These are phyloP conservation scores for Sus scrofa DNA, from an alignment of 2,113 vertebrate species.

Conservation along the genomic window T2T-Sscrofa CM000813.6:118558501-118559000, in stretches of 20 bases:
- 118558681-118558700: not conserved
- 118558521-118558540: not conserved
- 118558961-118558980: not conserved
- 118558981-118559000: not conserved
- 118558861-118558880: not conserved
- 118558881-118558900: not conserved
- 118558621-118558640: not conserved
- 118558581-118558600: not conserved
- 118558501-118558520: not conserved
- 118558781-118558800: not conserved
- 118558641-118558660: not conserved
- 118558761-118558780: not conserved
- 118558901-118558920: not conserved
- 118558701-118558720: not conserved
- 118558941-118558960: not conserved
- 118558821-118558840: not conserved
- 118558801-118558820: not conserved
- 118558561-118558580: not conserved
- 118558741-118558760: not conserved
- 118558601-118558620: not conserved
- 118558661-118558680: not conserved
- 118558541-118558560: not conserved
- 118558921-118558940: not conserved
- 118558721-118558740: not conserved
- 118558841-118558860: not conserved